These are phyloP conservation scores for Neodontobutis hainanensis DNA, from an alignment of 2,113 vertebrate genomes.

Conservation along the genomic window DNA sequence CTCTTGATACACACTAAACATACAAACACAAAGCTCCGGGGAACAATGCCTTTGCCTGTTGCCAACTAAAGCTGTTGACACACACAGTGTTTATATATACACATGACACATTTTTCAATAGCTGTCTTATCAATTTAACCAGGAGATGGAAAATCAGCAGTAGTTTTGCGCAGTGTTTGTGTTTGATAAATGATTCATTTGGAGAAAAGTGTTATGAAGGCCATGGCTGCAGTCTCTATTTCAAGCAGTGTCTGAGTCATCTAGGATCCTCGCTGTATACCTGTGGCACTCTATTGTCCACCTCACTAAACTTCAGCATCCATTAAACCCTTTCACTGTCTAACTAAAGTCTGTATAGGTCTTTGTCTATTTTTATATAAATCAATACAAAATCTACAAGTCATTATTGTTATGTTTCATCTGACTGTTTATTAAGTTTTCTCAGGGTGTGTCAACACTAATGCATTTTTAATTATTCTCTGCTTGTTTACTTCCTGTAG, in stretches of 20 bases:
- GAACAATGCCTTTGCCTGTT: conserved; percentile 56
- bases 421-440: too few species aligned
- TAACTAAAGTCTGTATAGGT: too few species aligned
- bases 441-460: too few species aligned
- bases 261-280: conserved; percentile 59
- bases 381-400: too few species aligned
- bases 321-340: conserved; percentile 17
- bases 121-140: conserved; percentile 74
- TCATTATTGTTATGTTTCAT: too few species aligned
- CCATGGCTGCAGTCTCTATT: conserved; percentile 73
- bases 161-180: conserved; percentile 65
- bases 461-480: too few species aligned
- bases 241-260: conserved; percentile 73
- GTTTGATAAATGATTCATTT: conserved; percentile 78
- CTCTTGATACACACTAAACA: conserved; percentile 65
- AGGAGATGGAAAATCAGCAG: conserved; percentile 66
- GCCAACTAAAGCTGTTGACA: conserved; percentile 71
- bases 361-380: too few species aligned
- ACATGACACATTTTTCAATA: conserved; percentile 61
- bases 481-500: too few species aligned
- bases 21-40: conserved; percentile 64
- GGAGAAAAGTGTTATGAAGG: conserved; percentile 71
- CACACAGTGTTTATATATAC: conserved; percentile 55
- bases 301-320: conserved; percentile 48
- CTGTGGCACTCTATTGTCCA: conserved; percentile 52